Conservation (phyloP, 2,888 invertebrate genomes). For the Pheosia tremula region DNA sequence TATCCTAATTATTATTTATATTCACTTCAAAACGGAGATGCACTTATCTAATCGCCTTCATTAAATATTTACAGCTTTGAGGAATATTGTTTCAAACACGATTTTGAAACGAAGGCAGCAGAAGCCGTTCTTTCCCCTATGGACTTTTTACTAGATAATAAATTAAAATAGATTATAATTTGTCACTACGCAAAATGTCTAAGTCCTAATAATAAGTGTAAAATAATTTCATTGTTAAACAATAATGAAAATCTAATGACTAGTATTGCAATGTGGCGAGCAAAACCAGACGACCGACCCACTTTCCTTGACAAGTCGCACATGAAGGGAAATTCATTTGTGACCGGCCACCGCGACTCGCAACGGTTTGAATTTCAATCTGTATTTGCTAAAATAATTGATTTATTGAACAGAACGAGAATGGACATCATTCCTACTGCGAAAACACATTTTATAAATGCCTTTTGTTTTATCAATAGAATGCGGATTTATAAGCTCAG, state of each 20-base stretch:
- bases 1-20: too few relatives aligned
- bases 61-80: too few relatives aligned
- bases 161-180: too few relatives aligned
- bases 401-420: slow-evolving; percentile 6
- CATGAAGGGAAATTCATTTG: slow-evolving; percentile 71
- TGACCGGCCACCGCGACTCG: slow-evolving; percentile 47
- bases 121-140: too few relatives aligned
- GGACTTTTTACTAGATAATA: too few relatives aligned
- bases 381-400: slow-evolving; percentile 31
- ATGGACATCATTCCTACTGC: slow-evolving; percentile 6
- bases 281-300: slow-evolving; percentile 69
- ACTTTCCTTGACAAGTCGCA: slow-evolving; percentile 71
- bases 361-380: slow-evolving; percentile 44
- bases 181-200: too few relatives aligned
- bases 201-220: too few relatives aligned
- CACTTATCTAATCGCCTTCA: too few relatives aligned
- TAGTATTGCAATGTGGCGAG: slow-evolving; percentile 41
- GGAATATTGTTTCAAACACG: too few relatives aligned
- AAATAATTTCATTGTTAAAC: slow-evolving; percentile 27
- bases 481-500: background rate
- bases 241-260: slow-evolving; percentile 37
- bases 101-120: too few relatives aligned
- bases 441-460: slow-evolving; percentile 1
- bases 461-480: slow-evolving; percentile 3
- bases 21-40: too few relatives aligned